phyloP scores from a whole-genome alignment of 2,888 invertebrate genomes.

The Calliphora vomitoria region DNA sequence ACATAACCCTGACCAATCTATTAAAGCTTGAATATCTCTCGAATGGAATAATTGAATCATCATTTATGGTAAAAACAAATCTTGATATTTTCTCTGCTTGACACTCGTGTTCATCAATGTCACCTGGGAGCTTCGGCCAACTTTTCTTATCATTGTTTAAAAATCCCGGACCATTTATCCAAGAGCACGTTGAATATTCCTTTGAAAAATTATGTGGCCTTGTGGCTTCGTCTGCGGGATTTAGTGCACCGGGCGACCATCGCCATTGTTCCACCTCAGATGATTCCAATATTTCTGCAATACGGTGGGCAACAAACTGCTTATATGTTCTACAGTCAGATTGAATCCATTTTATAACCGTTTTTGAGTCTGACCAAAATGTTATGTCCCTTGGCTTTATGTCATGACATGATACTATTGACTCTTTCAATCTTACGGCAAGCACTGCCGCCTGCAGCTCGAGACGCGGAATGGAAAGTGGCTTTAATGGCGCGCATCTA shows the following conservation, averaged over 20 bases:
- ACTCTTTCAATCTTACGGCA: conserved; percentile 40
- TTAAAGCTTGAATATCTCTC: conserved; percentile 24
- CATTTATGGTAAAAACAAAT: conserved; percentile 16
- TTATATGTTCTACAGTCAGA: conserved; percentile 43
- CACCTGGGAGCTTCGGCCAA: conserved; percentile 30
- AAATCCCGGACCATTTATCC: conserved; percentile 31
- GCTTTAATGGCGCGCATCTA: conserved; percentile 54
- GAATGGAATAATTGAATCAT: conserved; percentile 21
- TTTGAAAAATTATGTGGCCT: conserved; percentile 50
- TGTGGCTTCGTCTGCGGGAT: conserved; percentile 45
- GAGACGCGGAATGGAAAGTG: conserved; percentile 54
- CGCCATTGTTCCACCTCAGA: conserved; percentile 34
- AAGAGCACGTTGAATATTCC: neutral
- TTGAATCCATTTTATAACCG: conserved; percentile 44
- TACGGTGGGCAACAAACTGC: conserved; percentile 47
- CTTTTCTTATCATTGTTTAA: neutral
- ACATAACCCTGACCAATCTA: conserved; percentile 33
- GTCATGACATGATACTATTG: conserved; percentile 36
- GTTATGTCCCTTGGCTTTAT: conserved; percentile 19
- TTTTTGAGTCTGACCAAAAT: conserved; percentile 44
- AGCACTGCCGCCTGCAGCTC: conserved; percentile 57
- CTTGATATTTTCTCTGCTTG: conserved; percentile 16
- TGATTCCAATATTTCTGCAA: conserved; percentile 37
- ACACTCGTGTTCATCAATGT: conserved; percentile 21
- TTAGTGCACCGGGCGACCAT: conserved; percentile 34